Evolutionary conservation across 2,888 invertebrate species (phyloP).

Genomic region (Hydrotaea cyrtoneurina): DNA sequence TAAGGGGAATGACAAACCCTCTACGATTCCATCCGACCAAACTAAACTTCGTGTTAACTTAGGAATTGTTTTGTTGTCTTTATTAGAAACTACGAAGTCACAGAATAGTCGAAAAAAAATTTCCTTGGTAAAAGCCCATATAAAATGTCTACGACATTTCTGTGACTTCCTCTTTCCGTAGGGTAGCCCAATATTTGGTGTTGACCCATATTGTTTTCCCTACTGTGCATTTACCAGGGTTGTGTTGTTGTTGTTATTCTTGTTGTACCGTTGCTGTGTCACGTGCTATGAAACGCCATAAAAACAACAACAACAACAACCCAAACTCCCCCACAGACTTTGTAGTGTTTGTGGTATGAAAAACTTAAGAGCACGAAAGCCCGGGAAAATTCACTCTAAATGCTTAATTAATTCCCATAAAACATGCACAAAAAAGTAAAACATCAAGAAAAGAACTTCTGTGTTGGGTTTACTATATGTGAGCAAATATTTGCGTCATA

Average conservation of each 20-base stretch:
- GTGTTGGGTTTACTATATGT: neutral
- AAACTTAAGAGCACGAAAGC: constrained; percentile 3
- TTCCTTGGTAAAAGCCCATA: too few species aligned
- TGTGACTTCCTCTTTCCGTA: too few species aligned
- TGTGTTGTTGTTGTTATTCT: neutral
- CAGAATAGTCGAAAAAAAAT: too few species aligned
- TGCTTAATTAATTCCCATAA: neutral
- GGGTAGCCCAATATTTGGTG: too few species aligned
- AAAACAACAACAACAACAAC: neutral
- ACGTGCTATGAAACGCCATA: neutral
- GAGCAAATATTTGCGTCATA: neutral
- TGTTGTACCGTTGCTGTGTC: neutral
- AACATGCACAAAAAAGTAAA: too few species aligned
- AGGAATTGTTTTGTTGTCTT: too few species aligned
- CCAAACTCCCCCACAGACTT: neutral
- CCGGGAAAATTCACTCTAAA: neutral
- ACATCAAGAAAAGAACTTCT: neutral
- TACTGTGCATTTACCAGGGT: neutral
- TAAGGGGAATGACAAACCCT: too few species aligned
- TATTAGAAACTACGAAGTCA: too few species aligned
- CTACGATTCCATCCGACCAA: too few species aligned
- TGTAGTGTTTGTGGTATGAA: neutral
- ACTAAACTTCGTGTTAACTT: too few species aligned
- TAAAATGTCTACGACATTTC: too few species aligned
- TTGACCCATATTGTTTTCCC: neutral